phyloP scores from a whole-genome alignment of 2,888 invertebrate species.

The Drosophila rubida region DNA sequence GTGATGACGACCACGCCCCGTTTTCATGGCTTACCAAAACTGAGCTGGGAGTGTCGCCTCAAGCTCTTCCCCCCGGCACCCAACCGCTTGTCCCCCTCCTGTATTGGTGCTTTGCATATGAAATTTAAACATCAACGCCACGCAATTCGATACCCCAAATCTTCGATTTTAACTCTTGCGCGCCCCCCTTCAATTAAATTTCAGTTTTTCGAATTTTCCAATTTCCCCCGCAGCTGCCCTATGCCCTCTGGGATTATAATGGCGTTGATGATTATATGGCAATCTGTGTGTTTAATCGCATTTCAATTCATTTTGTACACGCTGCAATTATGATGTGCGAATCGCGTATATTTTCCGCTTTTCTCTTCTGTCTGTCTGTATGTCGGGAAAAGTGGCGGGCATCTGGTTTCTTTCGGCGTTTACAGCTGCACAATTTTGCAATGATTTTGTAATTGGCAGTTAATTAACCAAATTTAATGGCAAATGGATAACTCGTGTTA shows the following conservation, averaged over 20 bases:
- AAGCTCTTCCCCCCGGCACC: neutral
- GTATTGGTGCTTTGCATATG: conserved; percentile 35
- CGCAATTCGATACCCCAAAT: conserved; percentile 16
- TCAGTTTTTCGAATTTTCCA: conserved; percentile 24
- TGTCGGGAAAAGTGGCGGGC: no score
- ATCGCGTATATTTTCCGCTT: conserved; percentile 8
- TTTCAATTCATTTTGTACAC: conserved; percentile 35
- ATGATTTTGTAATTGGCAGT: conserved; percentile 14
- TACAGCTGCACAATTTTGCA: neutral
- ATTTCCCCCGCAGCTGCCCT: neutral
- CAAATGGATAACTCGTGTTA: conserved; percentile 26
- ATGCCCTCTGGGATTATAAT: conserved; percentile 13
- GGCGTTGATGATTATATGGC: conserved; percentile 41
- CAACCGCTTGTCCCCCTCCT: neutral
- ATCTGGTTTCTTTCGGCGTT: neutral
- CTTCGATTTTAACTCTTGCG: conserved; percentile 8
- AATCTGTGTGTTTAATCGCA: conserved; percentile 51
- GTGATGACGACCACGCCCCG: conserved; percentile 5
- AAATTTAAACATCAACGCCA: conserved; percentile 39
- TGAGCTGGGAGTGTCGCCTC: conserved; percentile 48
- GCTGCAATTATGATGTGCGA: conserved; percentile 13
- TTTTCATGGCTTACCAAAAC: conserved; percentile 13
- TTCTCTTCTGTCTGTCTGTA: conserved; percentile 6
- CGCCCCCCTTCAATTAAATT: conserved; percentile 29
- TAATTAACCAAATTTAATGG: conserved; percentile 13